These are phyloP conservation scores for Eupithecia inturbata DNA, from an alignment of 2,888 invertebrate genomes.

Conservation along the genomic window DNA sequence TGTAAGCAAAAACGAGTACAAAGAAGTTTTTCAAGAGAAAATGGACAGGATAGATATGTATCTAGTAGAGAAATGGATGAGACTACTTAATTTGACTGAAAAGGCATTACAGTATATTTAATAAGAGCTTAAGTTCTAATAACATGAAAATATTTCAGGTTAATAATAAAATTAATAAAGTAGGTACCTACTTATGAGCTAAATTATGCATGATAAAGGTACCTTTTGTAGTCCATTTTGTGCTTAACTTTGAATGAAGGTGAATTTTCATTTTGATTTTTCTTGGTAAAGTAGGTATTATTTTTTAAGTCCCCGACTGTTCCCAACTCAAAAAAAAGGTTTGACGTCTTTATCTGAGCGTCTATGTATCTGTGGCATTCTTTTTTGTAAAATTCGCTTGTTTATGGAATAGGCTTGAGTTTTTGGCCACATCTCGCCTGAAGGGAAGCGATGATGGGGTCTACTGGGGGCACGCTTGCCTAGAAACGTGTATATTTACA, in stretches of 20 bases:
- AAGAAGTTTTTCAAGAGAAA: slow-evolving; percentile 12
- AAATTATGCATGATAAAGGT: too few species aligned
- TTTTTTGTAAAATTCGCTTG: too few species aligned
- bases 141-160: background rate
- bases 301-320: too few species aligned
- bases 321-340: too few species aligned
- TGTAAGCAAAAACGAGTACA: slow-evolving; percentile 6
- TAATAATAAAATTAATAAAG: background rate
- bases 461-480: background rate
- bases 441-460: background rate
- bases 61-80: background rate
- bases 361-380: too few species aligned
- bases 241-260: background rate
- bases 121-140: background rate
- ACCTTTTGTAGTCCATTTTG: background rate
- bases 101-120: background rate
- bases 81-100: background rate
- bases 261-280: too few species aligned
- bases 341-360: too few species aligned
- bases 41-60: background rate
- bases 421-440: background rate
- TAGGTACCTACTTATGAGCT: background rate
- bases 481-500: background rate
- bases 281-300: too few species aligned
- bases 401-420: background rate